Evolutionary conservation across 2,113 vertebrate species (phyloP).

Genomic region (Bolborhynchus lineola): DNA sequence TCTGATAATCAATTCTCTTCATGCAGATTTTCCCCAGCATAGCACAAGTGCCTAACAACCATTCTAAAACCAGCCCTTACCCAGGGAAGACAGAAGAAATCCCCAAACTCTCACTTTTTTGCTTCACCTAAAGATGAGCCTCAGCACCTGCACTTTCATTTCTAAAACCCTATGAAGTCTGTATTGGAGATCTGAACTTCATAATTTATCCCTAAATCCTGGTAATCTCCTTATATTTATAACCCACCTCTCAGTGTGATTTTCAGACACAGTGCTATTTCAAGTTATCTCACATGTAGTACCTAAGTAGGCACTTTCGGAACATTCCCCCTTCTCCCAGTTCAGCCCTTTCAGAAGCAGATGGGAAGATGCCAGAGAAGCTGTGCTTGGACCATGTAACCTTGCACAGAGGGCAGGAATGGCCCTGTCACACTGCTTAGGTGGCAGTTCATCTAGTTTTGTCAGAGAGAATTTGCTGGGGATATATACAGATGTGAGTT

Average conservation of each 20-base stretch:
- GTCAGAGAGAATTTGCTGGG: not conserved
- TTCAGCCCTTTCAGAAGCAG: not conserved
- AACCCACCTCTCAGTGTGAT: not conserved
- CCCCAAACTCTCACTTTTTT: not conserved
- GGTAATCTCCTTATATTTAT: not conserved
- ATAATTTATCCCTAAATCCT: not conserved
- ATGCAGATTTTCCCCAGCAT: not conserved
- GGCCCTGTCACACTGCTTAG: not conserved
- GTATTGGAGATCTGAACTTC: not conserved
- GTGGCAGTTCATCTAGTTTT: fast-evolving
- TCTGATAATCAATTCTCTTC: not conserved
- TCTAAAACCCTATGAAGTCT: not conserved
- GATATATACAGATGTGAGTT: not conserved
- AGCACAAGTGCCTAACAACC: not conserved
- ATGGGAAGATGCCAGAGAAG: not conserved
- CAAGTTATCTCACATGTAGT: not conserved
- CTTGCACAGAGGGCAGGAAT: fast-evolving
- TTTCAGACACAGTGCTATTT: not conserved
- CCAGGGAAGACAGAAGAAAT: not conserved
- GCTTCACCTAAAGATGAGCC: not conserved
- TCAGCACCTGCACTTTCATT: not conserved
- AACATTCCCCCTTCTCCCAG: not conserved
- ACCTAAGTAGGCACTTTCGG: not conserved
- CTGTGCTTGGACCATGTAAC: not conserved
- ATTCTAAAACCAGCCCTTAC: not conserved